Percentiles rank a stretch among this genome's conserved stretches.
Conservation (phyloP, 2,113 vertebrate genomes). For the Cyphomyrus discorhynchus region DNA sequence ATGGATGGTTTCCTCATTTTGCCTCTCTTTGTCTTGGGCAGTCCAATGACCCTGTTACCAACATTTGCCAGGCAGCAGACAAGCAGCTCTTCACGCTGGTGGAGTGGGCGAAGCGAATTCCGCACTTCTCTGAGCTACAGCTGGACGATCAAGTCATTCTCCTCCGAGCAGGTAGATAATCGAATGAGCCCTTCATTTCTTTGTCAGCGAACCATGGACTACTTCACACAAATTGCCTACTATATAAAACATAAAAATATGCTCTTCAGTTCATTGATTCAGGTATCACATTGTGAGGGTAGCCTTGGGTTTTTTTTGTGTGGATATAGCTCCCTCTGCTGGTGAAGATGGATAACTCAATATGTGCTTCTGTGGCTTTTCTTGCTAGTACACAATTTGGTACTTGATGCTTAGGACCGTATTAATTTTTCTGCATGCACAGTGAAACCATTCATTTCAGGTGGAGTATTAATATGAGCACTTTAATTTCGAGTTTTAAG, state of each 20-base stretch:
- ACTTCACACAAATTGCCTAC: background rate
- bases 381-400: background rate
- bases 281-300: background rate
- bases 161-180: constrained; percentile 76
- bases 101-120: constrained; percentile 93
- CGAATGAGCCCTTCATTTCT: background rate
- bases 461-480: background rate
- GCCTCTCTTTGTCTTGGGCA: constrained; percentile 36
- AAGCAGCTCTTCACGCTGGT: constrained; percentile 94
- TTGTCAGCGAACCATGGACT: background rate
- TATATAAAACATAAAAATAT: background rate
- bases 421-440: background rate
- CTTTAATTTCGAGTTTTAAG: background rate
- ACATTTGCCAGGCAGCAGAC: constrained; percentile 92
- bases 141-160: constrained; percentile 93
- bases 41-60: constrained; percentile 92
- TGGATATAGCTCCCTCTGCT: background rate
- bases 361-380: background rate
- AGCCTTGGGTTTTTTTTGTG: background rate
- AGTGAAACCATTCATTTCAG: background rate
- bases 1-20: background rate
- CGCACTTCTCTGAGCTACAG: constrained; percentile 83
- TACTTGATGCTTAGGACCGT: background rate
- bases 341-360: background rate
- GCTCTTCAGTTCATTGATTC: background rate